Evolutionary conservation across 2,113 vertebrate species (phyloP), one percentile per base, ranked within the genome.

Genomic region (Phrynosoma platyrhinos): DNA sequence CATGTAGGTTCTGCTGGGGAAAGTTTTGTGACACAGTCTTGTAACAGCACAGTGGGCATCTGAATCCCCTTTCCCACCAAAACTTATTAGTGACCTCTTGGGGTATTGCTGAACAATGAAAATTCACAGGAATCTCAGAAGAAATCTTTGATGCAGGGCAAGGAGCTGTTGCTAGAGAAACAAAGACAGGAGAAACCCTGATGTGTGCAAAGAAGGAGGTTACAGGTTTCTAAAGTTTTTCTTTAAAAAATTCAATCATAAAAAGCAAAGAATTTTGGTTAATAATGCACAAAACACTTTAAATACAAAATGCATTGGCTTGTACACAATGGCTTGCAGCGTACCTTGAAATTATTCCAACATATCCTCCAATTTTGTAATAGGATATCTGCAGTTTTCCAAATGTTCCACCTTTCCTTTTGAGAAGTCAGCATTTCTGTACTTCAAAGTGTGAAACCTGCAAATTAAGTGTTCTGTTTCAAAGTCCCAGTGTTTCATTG

Each of bases 401-500:
- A 82, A 53, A 72, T 27, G 16, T 72, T 62, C 16, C 20, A 14
- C 1, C 13, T 64, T 62, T 66, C 12, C 14, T 16, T n/a, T 30
- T 32, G 69, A 75, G 30, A 87, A 74, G 27, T 64, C 52, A 62
- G 53, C 3, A n/a, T 62, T 81, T 79, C 47, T 14, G 36, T 27
- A 16, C 10, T 81, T 32, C n/a, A n/a, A 5, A 13, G 9, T 71
- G 53, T 40, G 14, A 62, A 87, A 10, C 40, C 23, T 72, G 77
- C 40, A 79, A 80, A 80, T 80, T 64, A 53, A n/a, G 69, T 32
- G 62, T 40, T 25, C 74, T 76, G 84, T 42, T 85, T 77, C 75
- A n/a, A 78, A 66, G 27, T 47, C 75, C 18, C 4, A 30, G 74
- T 64, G 53, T 20, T 75, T 62, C 25, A 36, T 14, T 76, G 53